Evolutionary conservation across 2,797 vertebrate genomes (phyloP), one percentile per base, ranked within the genome.

Genomic region (Catharus ustulatus): DNA sequence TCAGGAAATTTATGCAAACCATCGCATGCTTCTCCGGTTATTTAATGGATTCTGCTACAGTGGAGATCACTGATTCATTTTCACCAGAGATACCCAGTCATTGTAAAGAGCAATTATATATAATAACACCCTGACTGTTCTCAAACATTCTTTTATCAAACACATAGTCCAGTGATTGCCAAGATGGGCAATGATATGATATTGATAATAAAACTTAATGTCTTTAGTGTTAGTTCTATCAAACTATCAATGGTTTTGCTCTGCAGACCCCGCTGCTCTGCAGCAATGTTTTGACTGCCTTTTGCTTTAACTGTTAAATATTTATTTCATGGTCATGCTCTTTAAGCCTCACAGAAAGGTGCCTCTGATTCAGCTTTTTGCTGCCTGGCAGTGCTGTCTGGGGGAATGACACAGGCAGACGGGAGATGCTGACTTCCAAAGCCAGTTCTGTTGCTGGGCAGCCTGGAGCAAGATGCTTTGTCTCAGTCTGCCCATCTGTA

Each of bases 21-120:
- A 52, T 17, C 17, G 30, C 29, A 52, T 52, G 29, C 91, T 95
- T 96, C 96, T 97, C 97, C 96, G 97, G 96, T 97, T 97, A 97
- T 97, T 96, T 96, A 97, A 98, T 97, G 97, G 96, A 97, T 97
- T 97, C 95, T 96, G 92, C 93, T 95, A 82, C 91, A 91, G 89
- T 94, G 86, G 92, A 68, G 80, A 97, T 89, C 93, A 93, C 95
- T 36, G 78, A 95, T 97, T 97, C 95, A 94, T 97, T 97, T 97
- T 96, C 90, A 93, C 93, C 42, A 57, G 82, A 92, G 93, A 96
- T 74, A 97, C 36, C 74, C 80, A 97, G 95, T 69, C 93, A 96
- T 96, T 96, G 87, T 97, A 97, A 97, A 96, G 92, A 92, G 89
- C 96, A 97, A 97, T 98, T 96, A 96, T 6, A 91, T 94, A 94